A percentile compares a stretch with the other conserved stretches of the same genome.
Conservation (phyloP, 2,113 vertebrate genomes). For the Tonatia bakeri region DNA sequence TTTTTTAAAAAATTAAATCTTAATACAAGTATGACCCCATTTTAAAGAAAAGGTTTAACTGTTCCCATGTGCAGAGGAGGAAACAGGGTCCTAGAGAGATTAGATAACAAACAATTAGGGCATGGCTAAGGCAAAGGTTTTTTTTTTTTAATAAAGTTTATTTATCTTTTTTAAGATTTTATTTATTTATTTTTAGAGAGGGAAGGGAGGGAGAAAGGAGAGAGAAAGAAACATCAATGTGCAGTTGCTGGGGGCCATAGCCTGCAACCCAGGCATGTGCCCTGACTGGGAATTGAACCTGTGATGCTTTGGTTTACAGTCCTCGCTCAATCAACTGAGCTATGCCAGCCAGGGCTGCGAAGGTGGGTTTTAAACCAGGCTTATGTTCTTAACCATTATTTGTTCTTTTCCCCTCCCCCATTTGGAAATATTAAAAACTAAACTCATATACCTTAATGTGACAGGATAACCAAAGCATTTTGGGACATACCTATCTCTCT, state of each 20-base stretch:
- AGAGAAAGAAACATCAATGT: no score
- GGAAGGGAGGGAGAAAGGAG: no score
- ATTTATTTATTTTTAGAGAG: no score
- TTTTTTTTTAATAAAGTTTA: no score
- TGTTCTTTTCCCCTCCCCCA: neutral
- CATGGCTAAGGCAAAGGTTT: neutral
- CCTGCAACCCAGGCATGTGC: no score
- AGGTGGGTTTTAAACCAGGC: neutral
- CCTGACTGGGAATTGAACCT: no score
- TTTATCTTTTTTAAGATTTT: no score
- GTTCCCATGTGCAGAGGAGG: neutral
- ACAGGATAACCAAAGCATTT: neutral
- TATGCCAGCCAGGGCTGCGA: no score
- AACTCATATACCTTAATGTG: neutral
- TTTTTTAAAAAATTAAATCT: neutral
- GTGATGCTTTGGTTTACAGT: no score
- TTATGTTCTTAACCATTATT: neutral
- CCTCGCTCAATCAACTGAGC: no score
- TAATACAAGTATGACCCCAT: neutral
- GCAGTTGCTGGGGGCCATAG: no score
- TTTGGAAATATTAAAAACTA: conserved; percentile 6
- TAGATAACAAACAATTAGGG: neutral
- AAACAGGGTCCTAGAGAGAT: neutral
- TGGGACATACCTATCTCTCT: neutral
- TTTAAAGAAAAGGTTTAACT: conserved; percentile 33